Evolutionary conservation across 2,113 vertebrate species (phyloP).

Genomic region (Dissostichus mawsoni): DNA sequence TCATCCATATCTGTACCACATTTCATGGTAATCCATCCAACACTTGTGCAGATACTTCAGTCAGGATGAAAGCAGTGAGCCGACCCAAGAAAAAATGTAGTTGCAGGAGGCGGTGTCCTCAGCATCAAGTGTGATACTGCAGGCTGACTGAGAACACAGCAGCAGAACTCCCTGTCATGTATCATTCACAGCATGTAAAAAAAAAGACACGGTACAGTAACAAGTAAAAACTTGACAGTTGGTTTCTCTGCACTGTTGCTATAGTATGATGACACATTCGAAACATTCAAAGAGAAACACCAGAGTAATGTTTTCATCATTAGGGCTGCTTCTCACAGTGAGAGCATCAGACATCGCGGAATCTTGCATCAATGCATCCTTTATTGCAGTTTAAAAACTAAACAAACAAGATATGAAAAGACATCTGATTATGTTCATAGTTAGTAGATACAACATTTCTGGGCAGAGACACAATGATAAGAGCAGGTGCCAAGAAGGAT

Average conservation of each 20-base stretch:
- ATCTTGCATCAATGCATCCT: slow-evolving; percentile 26
- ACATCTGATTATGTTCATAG: background rate
- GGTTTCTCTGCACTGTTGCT: background rate
- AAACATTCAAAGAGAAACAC: slow-evolving; percentile 1
- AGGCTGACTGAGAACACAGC: background rate
- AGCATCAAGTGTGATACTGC: background rate
- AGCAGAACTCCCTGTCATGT: background rate
- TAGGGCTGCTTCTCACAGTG: slow-evolving; percentile 14
- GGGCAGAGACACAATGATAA: background rate
- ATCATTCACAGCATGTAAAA: background rate
- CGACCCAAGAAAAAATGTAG: background rate
- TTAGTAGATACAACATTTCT: background rate
- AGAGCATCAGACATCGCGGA: background rate
- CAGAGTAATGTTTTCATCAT: slow-evolving; percentile 32
- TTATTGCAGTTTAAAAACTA: background rate
- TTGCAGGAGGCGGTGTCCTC: background rate
- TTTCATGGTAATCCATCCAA: background rate
- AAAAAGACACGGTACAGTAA: background rate
- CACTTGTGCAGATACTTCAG: background rate
- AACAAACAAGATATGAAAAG: background rate
- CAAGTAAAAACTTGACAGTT: background rate
- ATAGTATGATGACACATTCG: background rate
- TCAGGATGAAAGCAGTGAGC: background rate
- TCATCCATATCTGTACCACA: background rate
- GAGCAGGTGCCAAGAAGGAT: background rate